phyloP scores from a whole-genome alignment of 2,888 invertebrate species.

The Molorchus minor region DNA sequence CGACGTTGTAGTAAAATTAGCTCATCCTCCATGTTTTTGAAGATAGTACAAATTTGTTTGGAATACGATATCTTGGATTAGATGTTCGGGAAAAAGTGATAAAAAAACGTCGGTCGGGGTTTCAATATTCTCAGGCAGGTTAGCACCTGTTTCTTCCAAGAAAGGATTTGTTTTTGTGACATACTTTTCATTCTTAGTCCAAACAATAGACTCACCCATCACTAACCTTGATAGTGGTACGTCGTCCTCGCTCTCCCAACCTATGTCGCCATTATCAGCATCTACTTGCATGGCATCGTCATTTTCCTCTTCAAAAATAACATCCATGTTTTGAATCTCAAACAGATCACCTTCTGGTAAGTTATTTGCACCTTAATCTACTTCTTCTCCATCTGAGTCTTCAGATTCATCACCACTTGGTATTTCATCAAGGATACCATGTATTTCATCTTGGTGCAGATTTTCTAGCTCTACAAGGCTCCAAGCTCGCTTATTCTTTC shows the following conservation, averaged over 20 bases:
- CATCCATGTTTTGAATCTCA: slow-evolving; percentile 1
- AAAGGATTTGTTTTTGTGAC: slow-evolving; percentile 5
- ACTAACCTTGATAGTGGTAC: neutral
- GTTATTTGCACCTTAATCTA: neutral
- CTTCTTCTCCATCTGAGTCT: slow-evolving; percentile 7
- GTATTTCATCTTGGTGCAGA: neutral
- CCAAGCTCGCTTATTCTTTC: too few species aligned
- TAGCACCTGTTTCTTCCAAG: slow-evolving; percentile 2
- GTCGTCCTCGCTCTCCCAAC: slow-evolving; percentile 14
- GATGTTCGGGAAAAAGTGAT: slow-evolving; percentile 26
- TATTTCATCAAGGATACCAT: slow-evolving; percentile 34
- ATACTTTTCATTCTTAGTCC: neutral
- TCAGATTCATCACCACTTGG: slow-evolving; percentile 5
- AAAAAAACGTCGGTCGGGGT: slow-evolving; percentile 32
- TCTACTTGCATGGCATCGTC: too few species aligned
- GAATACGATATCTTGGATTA: slow-evolving; percentile 26
- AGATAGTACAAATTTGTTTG: slow-evolving; percentile 30
- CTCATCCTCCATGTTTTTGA: slow-evolving; percentile 27
- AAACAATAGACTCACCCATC: neutral
- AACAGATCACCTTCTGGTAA: neutral
- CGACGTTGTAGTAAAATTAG: slow-evolving; percentile 11
- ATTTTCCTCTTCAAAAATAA: neutral
- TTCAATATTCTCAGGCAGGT: slow-evolving; percentile 19
- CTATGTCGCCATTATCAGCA: neutral
- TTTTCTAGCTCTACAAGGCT: too few species aligned